Conservation (phyloP, 1,140 invertebrate genomes). For the Micrasema minimum region DNA sequence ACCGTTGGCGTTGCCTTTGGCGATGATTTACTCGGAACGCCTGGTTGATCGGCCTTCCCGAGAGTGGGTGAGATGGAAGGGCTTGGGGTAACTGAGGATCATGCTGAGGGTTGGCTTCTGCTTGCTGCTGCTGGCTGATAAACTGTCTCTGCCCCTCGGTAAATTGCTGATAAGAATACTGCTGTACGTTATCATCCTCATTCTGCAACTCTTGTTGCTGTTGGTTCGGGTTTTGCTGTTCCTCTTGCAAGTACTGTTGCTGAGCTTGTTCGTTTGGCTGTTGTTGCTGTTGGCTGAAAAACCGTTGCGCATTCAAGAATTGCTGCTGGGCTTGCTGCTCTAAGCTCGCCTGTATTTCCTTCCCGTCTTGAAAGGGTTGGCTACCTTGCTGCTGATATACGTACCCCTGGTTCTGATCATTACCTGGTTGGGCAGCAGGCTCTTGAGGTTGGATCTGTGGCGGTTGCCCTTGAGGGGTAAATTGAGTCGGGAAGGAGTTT, state of each 20-base stretch:
- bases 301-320: constrained; percentile 32
- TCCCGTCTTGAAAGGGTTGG: constrained; percentile 51
- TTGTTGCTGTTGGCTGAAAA: constrained; percentile 38
- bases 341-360: constrained; percentile 54
- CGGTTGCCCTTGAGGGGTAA: constrained; percentile 7
- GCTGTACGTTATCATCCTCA: constrained; percentile 2
- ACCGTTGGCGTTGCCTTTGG: constrained; percentile 60
- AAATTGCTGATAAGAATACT: constrained; percentile 29
- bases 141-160: constrained; percentile 25
- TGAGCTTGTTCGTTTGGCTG: constrained; percentile 58
- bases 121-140: constrained; percentile 25
- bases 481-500: constrained; percentile 8
- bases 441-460: constrained; percentile 34
- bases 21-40: constrained; percentile 59
- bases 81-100: constrained; percentile 57
- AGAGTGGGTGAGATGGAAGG: constrained; percentile 43
- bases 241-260: constrained; percentile 20
- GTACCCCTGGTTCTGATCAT: constrained; percentile 46
- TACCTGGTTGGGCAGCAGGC: background rate
- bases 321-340: constrained; percentile 40
- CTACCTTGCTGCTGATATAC: constrained; percentile 44
- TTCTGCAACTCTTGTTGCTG: constrained; percentile 14
- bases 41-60: constrained; percentile 44
- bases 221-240: constrained; percentile 17
- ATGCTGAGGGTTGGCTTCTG: constrained; percentile 46